phyloP scores from a whole-genome alignment of 2,113 vertebrate species.

The Oncorhynchus keta region DNA sequence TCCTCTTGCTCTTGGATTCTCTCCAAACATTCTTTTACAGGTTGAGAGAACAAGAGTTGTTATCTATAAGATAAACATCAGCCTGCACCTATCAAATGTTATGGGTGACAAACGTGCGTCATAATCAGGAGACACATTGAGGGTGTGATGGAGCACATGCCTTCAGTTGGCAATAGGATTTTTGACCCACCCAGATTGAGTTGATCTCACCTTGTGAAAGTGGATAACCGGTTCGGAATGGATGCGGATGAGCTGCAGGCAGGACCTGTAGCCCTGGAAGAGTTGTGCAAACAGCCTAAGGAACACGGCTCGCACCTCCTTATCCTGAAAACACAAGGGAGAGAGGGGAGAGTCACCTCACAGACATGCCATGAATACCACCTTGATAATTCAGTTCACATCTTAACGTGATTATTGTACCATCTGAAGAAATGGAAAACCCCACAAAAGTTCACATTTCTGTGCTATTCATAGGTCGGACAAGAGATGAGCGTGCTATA shows the following conservation, averaged over 20 bases:
- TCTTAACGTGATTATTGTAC: not conserved
- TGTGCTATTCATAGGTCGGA: conserved; percentile 1
- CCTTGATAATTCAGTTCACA: conserved; percentile 2
- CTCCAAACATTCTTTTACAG: conserved; percentile 31
- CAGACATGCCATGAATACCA: not conserved
- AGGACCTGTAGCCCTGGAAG: conserved; percentile 97
- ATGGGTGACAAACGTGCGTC: not conserved
- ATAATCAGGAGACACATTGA: not conserved
- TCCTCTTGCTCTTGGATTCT: conserved; percentile 14
- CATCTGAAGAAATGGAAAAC: not conserved
- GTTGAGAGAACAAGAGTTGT: not conserved
- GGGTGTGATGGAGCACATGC: not conserved
- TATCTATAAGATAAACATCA: no score
- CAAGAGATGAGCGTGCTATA: conserved; percentile 16
- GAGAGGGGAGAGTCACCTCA: not conserved
- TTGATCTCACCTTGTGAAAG: conserved; percentile 91
- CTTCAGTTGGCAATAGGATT: not conserved
- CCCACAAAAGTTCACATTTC: not conserved
- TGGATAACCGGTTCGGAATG: conserved; percentile 97
- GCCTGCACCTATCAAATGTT: not conserved
- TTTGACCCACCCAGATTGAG: no score
- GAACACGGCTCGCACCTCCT: conserved; percentile 95
- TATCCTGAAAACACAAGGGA: conserved; percentile 79
- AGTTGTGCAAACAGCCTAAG: conserved; percentile 96
- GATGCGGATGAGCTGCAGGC: conserved; percentile 96